Evolutionary conservation across 1,140 invertebrate genomes (phyloP).

Genomic region (Drosophila murphyi): DNA sequence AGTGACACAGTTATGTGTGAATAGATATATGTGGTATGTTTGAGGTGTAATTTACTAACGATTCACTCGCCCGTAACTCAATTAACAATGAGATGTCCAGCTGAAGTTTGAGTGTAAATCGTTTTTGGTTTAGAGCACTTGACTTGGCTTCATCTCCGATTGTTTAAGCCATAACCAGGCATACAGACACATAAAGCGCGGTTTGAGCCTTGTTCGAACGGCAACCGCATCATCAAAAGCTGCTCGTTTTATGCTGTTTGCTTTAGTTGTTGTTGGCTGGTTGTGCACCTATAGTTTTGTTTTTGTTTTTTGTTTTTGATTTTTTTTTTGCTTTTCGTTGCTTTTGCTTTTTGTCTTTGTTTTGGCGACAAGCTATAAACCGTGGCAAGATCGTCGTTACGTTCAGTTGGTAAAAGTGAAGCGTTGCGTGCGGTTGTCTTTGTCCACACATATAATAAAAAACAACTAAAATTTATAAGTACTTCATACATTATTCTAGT

Average conservation of each 20-base stretch:
- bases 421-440: conserved; percentile 80
- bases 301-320: conserved; percentile 34
- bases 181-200: conserved; percentile 21
- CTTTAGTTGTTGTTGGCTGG: conserved; percentile 30
- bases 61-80: conserved; percentile 48
- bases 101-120: conserved; percentile 39
- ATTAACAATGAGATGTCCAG: conserved; percentile 62
- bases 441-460: conserved; percentile 32
- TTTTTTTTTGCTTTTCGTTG: conserved; percentile 43
- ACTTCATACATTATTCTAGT: conserved; percentile 34
- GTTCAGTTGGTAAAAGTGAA: conserved; percentile 84
- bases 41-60: conserved; percentile 31
- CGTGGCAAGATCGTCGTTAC: conserved; percentile 80
- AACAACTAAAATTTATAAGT: conserved; percentile 21
- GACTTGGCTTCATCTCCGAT: background rate
- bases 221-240: conserved; percentile 44
- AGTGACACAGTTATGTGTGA: conserved; percentile 63
- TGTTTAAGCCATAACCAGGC: conserved; percentile 5
- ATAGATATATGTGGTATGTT: background rate
- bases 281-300: conserved; percentile 27
- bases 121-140: conserved; percentile 23
- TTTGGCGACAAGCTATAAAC: conserved; percentile 82
- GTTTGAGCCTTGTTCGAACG: conserved; percentile 60
- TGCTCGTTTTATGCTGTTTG: conserved; percentile 28
- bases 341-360: conserved; percentile 50